phyloP scores from a whole-genome alignment of 2,797 vertebrate genomes.

The Sebastes jordani region DNA sequence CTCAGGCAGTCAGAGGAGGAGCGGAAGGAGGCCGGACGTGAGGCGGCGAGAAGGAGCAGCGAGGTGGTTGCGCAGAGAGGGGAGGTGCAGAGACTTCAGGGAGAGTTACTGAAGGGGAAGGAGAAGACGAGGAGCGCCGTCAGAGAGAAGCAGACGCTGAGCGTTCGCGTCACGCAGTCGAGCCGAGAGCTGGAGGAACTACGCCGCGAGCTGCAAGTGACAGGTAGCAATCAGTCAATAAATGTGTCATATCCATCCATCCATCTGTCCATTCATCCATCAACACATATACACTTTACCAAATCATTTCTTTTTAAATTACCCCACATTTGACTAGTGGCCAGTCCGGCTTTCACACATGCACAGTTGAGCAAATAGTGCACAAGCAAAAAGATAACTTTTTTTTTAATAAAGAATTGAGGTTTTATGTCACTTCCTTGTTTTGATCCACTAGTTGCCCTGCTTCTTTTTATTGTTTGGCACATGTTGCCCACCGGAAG shows the following conservation, averaged over 20 bases:
- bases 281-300: neutral
- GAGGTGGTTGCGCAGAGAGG: conserved; percentile 30
- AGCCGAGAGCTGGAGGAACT: conserved; percentile 58
- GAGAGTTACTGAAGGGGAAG: conserved; percentile 39
- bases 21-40: conserved; percentile 53
- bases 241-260: conserved; percentile 16
- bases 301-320: neutral
- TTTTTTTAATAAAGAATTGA: neutral
- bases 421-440: neutral
- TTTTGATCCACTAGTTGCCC: neutral
- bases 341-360: neutral
- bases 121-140: conserved; percentile 32
- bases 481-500: neutral
- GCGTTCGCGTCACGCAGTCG: conserved; percentile 17
- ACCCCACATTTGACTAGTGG: neutral
- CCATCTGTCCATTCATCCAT: neutral
- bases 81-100: conserved; percentile 46
- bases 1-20: conserved; percentile 51
- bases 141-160: conserved; percentile 52
- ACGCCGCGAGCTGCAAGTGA: conserved; percentile 33
- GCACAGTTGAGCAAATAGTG: neutral
- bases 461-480: neutral
- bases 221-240: conserved; percentile 62
- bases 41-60: conserved; percentile 23
- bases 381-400: neutral